Percentiles rank a stretch among this genome's conserved stretches.
phyloP scores from a whole-genome alignment of 2,113 vertebrate species.

The Odocoileus virginianus region DNA sequence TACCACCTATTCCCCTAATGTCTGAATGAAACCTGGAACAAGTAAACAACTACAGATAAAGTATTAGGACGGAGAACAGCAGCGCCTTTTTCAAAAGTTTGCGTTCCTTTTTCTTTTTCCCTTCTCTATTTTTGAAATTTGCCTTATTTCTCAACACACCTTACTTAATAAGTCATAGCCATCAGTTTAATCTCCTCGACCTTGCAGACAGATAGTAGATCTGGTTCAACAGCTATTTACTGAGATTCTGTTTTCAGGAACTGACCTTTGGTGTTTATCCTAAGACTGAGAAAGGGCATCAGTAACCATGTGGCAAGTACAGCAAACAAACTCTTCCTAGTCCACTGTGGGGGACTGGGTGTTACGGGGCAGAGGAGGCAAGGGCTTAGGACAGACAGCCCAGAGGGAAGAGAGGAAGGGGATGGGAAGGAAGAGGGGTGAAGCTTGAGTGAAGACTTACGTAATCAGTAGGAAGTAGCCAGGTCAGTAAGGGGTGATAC shows the following conservation, averaged over 20 bases:
- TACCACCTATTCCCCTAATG: background rate
- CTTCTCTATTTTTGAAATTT: background rate
- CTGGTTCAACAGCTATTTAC: background rate
- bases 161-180: background rate
- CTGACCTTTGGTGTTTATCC: background rate
- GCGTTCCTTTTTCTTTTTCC: background rate
- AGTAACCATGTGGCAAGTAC: background rate
- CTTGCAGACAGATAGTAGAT: background rate
- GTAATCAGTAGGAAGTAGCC: background rate
- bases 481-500: background rate
- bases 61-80: too few species aligned
- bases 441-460: background rate
- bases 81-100: background rate
- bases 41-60: background rate
- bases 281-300: background rate
- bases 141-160: background rate
- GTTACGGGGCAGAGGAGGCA: rapidly evolving
- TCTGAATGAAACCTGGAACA: background rate
- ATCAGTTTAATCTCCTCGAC: background rate
- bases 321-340: too few species aligned
- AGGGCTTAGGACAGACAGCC: background rate
- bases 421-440: background rate
- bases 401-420: background rate
- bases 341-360: background rate
- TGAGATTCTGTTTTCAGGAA: background rate